phyloP scores from a whole-genome alignment of 1,140 invertebrate species.

The Aphis craccivora region DNA sequence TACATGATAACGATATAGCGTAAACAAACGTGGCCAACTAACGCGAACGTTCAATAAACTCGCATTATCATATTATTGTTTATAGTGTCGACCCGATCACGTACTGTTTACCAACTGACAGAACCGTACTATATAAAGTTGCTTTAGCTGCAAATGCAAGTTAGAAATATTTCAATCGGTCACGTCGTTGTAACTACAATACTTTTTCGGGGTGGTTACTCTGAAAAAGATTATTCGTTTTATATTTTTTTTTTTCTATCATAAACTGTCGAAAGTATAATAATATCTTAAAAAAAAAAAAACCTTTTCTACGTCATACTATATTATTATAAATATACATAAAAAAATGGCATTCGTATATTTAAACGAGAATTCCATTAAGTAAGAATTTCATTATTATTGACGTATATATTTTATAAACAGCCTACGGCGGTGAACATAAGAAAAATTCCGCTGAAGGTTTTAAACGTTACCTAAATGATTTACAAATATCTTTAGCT shows the following conservation, averaged over 20 bases:
- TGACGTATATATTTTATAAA: background rate
- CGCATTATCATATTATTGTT: constrained; percentile 5
- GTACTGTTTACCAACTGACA: background rate
- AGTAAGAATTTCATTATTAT: background rate
- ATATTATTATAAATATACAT: no score
- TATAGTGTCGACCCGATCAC: background rate
- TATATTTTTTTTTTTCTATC: background rate
- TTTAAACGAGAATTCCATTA: background rate
- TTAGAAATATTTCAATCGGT: background rate
- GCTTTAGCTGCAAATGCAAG: background rate
- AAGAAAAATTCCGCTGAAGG: background rate
- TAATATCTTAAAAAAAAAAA: background rate
- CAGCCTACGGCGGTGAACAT: background rate
- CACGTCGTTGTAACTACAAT: background rate
- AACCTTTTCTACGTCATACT: background rate
- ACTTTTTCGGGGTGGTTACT: background rate
- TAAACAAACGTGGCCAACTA: background rate
- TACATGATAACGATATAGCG: background rate
- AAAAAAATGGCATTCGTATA: background rate
- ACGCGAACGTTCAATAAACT: background rate
- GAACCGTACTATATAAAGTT: background rate
- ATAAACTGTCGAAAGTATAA: background rate
- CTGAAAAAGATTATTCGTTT: background rate
- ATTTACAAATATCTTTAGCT: background rate
- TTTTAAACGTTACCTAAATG: constrained; percentile 19